Conservation (phyloP, 2,888 invertebrate species). For the Tupiocoris notatus region DNA sequence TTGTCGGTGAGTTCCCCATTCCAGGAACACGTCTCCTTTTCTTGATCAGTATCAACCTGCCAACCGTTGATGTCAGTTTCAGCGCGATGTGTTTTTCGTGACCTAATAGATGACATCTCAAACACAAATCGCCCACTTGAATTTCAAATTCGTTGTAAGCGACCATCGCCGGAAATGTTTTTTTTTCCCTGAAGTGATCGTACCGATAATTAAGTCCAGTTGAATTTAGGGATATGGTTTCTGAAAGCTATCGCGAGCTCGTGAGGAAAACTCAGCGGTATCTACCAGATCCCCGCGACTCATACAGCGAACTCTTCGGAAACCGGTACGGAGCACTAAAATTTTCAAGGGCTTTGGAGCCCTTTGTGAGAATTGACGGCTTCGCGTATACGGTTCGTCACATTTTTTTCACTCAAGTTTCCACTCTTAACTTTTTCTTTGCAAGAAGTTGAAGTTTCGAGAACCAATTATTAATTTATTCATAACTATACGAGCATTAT, state of each 20-base stretch:
- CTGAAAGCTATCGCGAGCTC: conserved; percentile 26
- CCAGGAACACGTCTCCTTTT: not conserved
- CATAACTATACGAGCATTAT: no score
- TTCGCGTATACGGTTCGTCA: conserved; percentile 38
- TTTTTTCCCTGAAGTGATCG: no score
- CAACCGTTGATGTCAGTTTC: not conserved
- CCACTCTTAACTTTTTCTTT: no score
- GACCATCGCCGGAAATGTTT: no score
- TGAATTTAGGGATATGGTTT: conserved; percentile 20
- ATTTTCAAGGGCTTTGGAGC: conserved; percentile 40
- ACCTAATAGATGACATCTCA: no score
- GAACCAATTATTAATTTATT: no score
- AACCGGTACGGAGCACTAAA: conserved; percentile 23
- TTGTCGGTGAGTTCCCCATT: not conserved
- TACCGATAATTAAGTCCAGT: no score
- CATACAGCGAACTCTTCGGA: not conserved
- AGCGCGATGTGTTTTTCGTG: no score
- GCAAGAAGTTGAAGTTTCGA: no score
- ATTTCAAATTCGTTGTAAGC: no score
- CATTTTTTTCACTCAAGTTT: no score
- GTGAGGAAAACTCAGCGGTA: conserved; percentile 36
- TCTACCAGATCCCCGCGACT: conserved; percentile 2
- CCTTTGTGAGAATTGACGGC: conserved; percentile 36
- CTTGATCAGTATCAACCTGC: not conserved
- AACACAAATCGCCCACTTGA: no score